These are phyloP conservation scores for Apotomis capreana DNA, from an alignment of 2,888 invertebrate genomes.

Conservation along the genomic window DNA sequence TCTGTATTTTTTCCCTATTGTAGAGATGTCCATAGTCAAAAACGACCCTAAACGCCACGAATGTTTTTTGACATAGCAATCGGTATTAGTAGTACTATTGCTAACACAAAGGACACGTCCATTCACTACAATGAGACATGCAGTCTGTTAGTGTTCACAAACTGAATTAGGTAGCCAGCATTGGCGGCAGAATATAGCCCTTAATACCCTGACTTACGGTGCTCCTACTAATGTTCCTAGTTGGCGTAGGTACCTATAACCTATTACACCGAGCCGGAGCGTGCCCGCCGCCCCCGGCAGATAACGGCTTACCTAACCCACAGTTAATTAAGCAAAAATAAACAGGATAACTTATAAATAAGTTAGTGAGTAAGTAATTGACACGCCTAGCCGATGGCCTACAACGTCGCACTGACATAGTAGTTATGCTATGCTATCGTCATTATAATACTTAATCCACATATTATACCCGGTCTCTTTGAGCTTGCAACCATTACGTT, in stretches of 20 bases:
- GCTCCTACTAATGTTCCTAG: background rate
- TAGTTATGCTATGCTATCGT: too few relatives aligned
- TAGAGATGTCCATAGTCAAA: too few relatives aligned
- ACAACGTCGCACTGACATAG: background rate
- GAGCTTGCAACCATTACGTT: too few relatives aligned
- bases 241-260: too few relatives aligned
- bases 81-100: too few relatives aligned
- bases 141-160: background rate
- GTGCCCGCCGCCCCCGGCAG: background rate
- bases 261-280: background rate
- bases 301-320: conserved; percentile 23
- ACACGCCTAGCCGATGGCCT: background rate
- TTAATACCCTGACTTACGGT: background rate
- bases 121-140: background rate
- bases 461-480: too few relatives aligned
- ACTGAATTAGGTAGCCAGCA: background rate
- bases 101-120: background rate
- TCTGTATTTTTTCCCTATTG: too few relatives aligned
- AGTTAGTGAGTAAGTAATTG: conserved; percentile 18
- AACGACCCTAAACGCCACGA: too few relatives aligned
- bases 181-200: background rate
- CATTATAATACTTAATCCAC: too few relatives aligned
- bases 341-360: conserved; percentile 28
- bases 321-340: conserved; percentile 16
- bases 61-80: too few relatives aligned